Evolutionary conservation across 2,888 invertebrate genomes (phyloP).

Genomic region (Operophtera brumata): DNA sequence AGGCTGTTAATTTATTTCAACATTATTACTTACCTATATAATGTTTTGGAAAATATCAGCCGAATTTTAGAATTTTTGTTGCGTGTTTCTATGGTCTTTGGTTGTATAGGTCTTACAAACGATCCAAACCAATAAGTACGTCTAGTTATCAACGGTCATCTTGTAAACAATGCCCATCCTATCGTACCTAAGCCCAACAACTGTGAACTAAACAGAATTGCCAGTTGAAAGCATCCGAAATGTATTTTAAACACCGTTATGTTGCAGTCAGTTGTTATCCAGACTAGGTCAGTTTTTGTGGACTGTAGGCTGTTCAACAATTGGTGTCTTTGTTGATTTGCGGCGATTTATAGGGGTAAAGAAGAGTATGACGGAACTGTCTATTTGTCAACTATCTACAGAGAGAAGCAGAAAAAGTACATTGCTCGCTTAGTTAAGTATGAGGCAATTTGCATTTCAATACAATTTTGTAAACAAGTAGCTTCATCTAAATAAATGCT

Average conservation of each 20-base stretch:
- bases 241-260: conserved; percentile 75
- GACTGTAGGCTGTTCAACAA: conserved; percentile 25
- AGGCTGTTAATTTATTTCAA: no score
- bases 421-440: no score
- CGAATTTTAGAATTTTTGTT: no score
- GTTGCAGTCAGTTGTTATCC: conserved; percentile 73
- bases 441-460: no score
- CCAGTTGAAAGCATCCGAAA: conserved; percentile 64
- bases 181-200: not conserved
- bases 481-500: no score
- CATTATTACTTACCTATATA: no score
- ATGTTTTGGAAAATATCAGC: not conserved
- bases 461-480: no score
- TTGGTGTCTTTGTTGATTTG: conserved; percentile 25
- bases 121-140: no score
- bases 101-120: not conserved
- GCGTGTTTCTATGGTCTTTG: not conserved
- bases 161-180: conserved; percentile 10
- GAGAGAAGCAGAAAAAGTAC: not conserved
- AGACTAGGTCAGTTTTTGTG: conserved; percentile 78
- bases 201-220: conserved; percentile 56
- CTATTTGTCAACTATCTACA: not conserved
- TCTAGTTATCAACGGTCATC: not conserved
- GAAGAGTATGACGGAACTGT: not conserved
- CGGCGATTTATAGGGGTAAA: conserved; percentile 13